Evolutionary conservation across 2,113 vertebrate species (phyloP).

Genomic region (Puma concolor): DNA sequence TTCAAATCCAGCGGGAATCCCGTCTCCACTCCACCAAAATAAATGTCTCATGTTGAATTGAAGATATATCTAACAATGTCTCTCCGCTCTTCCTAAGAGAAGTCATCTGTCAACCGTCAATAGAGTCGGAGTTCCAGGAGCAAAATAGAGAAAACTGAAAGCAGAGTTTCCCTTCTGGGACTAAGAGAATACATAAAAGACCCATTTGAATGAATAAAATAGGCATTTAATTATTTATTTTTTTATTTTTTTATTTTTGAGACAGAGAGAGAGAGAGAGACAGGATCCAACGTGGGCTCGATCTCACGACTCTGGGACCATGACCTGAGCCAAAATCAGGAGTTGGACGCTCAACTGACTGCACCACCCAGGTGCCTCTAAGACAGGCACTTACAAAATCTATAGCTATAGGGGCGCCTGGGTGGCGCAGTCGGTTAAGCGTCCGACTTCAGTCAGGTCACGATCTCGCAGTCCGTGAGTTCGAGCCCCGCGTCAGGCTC

Average conservation of each 20-base stretch:
- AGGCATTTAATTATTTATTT: neutral
- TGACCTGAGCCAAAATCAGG: no score
- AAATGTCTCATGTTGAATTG: neutral
- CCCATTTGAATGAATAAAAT: neutral
- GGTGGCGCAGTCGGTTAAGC: no score
- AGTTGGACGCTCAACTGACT: no score
- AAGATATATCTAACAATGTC: neutral
- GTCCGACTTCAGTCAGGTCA: no score
- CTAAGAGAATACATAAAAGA: neutral
- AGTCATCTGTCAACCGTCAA: neutral
- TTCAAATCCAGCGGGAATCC: conserved; percentile 64
- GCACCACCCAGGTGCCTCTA: no score
- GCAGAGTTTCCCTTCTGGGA: neutral
- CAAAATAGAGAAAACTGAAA: neutral
- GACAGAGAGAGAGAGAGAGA: no score
- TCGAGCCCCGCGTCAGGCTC: no score
- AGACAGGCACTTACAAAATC: neutral
- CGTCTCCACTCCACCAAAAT: neutral
- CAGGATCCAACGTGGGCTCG: no score
- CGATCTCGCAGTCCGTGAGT: no score
- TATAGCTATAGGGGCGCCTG: neutral
- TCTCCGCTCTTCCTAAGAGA: neutral
- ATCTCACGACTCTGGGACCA: no score
- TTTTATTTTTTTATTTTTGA: no score
- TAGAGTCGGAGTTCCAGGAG: neutral